Base-by-base conservation (phyloP, 1,140 invertebrate genomes). In the Drosophila tropicalis region DNA sequence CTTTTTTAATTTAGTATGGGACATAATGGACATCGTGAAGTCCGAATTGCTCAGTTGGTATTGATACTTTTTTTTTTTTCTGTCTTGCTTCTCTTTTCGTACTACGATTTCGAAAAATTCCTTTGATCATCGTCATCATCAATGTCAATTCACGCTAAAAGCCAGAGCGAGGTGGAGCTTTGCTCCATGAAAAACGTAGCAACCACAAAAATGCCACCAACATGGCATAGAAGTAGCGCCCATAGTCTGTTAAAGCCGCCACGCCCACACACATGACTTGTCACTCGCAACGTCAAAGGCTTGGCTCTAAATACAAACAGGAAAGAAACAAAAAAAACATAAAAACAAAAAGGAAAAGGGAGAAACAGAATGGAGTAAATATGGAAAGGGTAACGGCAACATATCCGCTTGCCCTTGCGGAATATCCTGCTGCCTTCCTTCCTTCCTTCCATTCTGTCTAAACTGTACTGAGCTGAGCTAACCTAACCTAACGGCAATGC, bases 381-480 rank as follows among this genome's bases (percentile, higher is more conserved):
- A 36, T 7, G 39, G 40, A 47, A 29, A 32, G 36, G 72, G 51
- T 71, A 72, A 54, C 58, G 70, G 66, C 74, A 81, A 79, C 80
- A 89, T 81, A 89, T 89, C 84, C 84, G 84, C 71, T 89, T 89
- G 71, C 84, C 84, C 84, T 89, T 89, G 80, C 85, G 84, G 80
- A 73, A 44, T 76, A 70, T 87, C 80, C 80, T 83, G 83, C 73
- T 76, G 75, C 60, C 57, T 62, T 62, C 40, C 73, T 86, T 86
- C 79, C 76, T 79, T 85, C 74, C 73, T 39, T 58, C 19, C 47
- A 25, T 55, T 47, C n/a, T 17, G 17, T 39, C 36, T 39, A 39
- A 13, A 36, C 34, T 36, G 9, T 10, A 36, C 34, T 36, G 34
- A 36, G 3, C 34, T 10, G 0, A 12, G 9, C 5, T 29, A 12